Evolutionary conservation across 2,797 vertebrate species (phyloP).

Genomic region (Oryzias sinensis): DNA sequence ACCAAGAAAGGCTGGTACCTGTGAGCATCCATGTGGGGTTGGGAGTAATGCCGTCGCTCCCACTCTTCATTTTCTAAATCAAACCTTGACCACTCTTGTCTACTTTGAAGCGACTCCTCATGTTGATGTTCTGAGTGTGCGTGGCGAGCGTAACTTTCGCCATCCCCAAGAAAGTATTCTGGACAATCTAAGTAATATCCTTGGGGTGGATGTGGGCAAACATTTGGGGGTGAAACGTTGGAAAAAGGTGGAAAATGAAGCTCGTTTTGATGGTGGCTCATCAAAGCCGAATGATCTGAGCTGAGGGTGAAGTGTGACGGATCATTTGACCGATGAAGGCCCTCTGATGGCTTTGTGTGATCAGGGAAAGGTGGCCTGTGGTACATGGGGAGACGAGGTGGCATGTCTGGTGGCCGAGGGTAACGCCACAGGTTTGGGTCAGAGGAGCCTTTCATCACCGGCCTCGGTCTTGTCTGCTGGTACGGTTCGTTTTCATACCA

Average conservation of each 20-base stretch:
- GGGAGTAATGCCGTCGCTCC: constrained; percentile 23
- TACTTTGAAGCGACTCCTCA: constrained; percentile 11
- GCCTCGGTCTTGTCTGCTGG: constrained; percentile 34
- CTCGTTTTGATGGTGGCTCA: constrained; percentile 23
- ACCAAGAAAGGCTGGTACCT: constrained; percentile 23
- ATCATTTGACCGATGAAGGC: constrained; percentile 22
- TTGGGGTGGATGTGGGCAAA: constrained; percentile 19
- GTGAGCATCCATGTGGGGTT: not conserved
- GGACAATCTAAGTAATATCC: constrained; percentile 20
- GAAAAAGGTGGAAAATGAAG: constrained; percentile 8
- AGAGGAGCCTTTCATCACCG: constrained; percentile 6
- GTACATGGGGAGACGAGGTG: constrained; percentile 16
- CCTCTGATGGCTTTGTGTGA: constrained; percentile 22
- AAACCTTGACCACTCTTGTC: constrained; percentile 14
- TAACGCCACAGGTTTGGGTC: constrained; percentile 29
- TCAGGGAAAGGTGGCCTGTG: constrained; percentile 29
- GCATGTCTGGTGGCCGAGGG: constrained; percentile 24
- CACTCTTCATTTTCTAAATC: constrained; percentile 18
- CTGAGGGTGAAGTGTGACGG: constrained; percentile 6
- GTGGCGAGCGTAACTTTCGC: constrained; percentile 3
- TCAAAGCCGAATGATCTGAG: not conserved
- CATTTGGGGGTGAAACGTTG: constrained; percentile 17
- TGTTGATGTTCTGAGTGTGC: constrained; percentile 2
- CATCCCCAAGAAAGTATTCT: constrained; percentile 20
- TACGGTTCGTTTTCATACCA: constrained; percentile 59